phyloP scores from a whole-genome alignment of 2,888 invertebrate genomes.

The Choreutis nemorana region DNA sequence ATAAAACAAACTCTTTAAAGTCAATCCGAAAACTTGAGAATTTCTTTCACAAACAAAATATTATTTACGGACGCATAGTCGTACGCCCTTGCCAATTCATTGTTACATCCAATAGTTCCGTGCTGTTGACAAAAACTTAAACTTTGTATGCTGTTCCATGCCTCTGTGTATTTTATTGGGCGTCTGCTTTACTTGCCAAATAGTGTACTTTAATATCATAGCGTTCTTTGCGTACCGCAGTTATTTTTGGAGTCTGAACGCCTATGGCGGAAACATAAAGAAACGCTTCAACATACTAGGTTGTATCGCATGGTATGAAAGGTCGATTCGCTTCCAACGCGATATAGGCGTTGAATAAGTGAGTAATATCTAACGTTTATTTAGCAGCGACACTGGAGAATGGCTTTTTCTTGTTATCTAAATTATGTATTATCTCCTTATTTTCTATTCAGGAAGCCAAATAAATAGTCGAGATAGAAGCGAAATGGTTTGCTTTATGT shows the following conservation, averaged over 20 bases:
- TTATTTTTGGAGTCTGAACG: constrained; percentile 21
- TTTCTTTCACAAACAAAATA: constrained; percentile 24
- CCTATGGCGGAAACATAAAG: constrained; percentile 33
- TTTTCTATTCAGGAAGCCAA: too few relatives aligned
- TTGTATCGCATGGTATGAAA: constrained; percentile 4
- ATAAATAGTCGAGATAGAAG: too few relatives aligned
- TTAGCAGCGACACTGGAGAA: constrained; percentile 23
- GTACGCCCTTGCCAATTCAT: constrained; percentile 31
- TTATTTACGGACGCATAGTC: constrained; percentile 25
- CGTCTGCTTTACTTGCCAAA: constrained; percentile 43
- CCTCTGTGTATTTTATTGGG: constrained; percentile 24
- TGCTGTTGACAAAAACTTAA: constrained; percentile 26
- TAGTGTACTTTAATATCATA: constrained; percentile 49
- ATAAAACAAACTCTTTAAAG: constrained; percentile 3
- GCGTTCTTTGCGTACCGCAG: too few relatives aligned
- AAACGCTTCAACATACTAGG: constrained; percentile 7
- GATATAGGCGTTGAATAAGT: constrained; percentile 20
- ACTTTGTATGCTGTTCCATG: constrained; percentile 31
- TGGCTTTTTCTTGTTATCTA: constrained; percentile 48
- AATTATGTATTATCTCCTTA: constrained; percentile 42
- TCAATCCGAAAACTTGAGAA: constrained; percentile 9
- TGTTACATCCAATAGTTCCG: constrained; percentile 21
- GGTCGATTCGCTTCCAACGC: constrained; percentile 5
- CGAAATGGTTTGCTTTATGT: too few relatives aligned
- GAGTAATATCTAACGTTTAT: constrained; percentile 37